Conservation (phyloP, 2,797 vertebrate genomes). For the Xenops minutus region DNA sequence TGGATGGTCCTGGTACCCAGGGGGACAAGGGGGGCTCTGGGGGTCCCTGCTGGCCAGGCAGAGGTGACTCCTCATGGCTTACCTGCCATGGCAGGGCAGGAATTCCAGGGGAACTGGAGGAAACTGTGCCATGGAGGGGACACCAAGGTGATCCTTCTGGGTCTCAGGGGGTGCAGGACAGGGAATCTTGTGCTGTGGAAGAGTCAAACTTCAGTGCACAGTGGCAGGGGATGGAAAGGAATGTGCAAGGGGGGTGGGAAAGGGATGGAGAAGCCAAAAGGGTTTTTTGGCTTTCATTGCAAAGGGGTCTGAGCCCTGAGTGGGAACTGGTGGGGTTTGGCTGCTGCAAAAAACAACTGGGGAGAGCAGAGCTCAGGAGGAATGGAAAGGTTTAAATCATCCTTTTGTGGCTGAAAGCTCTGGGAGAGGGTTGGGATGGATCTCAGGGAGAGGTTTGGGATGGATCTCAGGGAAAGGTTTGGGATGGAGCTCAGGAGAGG, state of each 20-base stretch:
- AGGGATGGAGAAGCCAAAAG: neutral
- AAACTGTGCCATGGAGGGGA: fast-evolving
- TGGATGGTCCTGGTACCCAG: neutral
- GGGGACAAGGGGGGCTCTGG: neutral
- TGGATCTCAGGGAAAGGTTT: too few relatives aligned
- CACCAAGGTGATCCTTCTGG: neutral
- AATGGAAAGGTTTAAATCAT: neutral
- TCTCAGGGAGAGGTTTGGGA: neutral
- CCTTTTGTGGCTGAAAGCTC: neutral
- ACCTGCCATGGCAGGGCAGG: neutral
- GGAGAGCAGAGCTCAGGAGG: neutral
- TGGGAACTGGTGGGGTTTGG: neutral
- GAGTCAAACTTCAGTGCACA: neutral
- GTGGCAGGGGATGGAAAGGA: neutral
- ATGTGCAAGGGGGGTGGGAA: neutral
- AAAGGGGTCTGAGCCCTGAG: neutral
- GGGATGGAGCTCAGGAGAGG: too few relatives aligned
- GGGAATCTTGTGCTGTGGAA: neutral
- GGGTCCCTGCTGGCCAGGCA: neutral
- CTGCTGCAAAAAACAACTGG: neutral
- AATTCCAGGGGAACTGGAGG: neutral
- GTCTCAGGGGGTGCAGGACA: neutral
- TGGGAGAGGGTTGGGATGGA: neutral
- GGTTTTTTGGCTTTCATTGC: neutral
- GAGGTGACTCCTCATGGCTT: neutral